A percentile compares a stretch with the other conserved stretches of the same genome.
Conservation (phyloP, 2,113 vertebrate genomes). For the Serinus canaria region DNA sequence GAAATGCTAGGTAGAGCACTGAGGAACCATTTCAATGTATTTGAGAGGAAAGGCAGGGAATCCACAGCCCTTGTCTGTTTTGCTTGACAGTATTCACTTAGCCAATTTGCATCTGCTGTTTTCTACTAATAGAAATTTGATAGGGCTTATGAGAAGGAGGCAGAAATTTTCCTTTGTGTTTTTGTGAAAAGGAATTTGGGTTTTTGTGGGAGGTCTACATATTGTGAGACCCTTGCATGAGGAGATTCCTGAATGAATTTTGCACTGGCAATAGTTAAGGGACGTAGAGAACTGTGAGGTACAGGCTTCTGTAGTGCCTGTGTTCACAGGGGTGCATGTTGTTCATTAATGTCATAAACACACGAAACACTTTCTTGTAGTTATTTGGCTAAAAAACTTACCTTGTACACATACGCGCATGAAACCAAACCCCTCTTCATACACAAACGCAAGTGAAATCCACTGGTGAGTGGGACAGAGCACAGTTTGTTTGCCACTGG, state of each 20-base stretch:
- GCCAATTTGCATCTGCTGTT: background rate
- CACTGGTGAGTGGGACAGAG: background rate
- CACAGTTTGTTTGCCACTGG: background rate
- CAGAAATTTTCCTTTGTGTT: background rate
- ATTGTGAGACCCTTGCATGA: background rate
- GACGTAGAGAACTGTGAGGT: background rate
- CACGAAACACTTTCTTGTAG: background rate
- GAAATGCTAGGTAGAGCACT: background rate
- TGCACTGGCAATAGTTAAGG: background rate
- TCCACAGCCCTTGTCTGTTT: background rate
- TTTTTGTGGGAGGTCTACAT: background rate
- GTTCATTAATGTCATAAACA: background rate
- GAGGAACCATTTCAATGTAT: background rate
- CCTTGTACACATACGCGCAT: background rate
- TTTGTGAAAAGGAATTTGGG: background rate
- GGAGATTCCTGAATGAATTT: background rate
- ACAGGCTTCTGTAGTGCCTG: background rate
- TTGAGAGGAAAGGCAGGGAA: background rate
- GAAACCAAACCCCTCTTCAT: background rate
- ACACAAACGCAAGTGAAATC: background rate
- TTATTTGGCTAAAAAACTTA: background rate
- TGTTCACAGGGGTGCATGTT: background rate
- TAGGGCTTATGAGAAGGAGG: background rate
- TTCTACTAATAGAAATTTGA: background rate
- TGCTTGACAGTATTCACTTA: background rate